phyloP scores from a whole-genome alignment of 35 echinoderm and acorn worm genomes.

The Patiria miniata region DNA sequence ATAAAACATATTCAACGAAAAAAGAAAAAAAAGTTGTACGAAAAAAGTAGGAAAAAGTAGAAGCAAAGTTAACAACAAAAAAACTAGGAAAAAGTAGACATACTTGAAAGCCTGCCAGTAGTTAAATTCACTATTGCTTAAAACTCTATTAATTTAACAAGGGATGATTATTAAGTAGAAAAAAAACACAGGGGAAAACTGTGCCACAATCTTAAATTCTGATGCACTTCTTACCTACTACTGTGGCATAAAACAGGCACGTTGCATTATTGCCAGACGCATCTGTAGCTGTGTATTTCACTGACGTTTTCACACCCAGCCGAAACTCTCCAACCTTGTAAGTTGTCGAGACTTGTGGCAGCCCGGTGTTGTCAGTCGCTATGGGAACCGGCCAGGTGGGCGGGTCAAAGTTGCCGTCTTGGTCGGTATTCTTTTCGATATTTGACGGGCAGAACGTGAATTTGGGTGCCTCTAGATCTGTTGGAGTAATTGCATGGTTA shows the following conservation, averaged over 20 bases:
- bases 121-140: no score
- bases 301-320: neutral
- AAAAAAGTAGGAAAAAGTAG: no score
- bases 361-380: neutral
- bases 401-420: neutral
- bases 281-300: neutral
- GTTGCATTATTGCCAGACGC: neutral
- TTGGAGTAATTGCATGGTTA: neutral
- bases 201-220: no score
- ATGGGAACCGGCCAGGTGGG: neutral
- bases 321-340: neutral
- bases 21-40: no score
- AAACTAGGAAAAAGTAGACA: no score
- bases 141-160: no score
- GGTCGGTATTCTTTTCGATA: neutral
- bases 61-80: no score
- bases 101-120: no score
- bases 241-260: neutral
- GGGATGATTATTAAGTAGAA: no score
- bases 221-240: no score
- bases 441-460: neutral
- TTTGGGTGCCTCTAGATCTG: constrained; percentile 1
- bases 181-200: no score
- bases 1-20: no score
- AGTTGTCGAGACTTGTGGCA: neutral